These are phyloP conservation scores for Scolopax bukidnonensis DNA, from an alignment of 2,797 vertebrate genomes.

Conservation along the genomic window DNA sequence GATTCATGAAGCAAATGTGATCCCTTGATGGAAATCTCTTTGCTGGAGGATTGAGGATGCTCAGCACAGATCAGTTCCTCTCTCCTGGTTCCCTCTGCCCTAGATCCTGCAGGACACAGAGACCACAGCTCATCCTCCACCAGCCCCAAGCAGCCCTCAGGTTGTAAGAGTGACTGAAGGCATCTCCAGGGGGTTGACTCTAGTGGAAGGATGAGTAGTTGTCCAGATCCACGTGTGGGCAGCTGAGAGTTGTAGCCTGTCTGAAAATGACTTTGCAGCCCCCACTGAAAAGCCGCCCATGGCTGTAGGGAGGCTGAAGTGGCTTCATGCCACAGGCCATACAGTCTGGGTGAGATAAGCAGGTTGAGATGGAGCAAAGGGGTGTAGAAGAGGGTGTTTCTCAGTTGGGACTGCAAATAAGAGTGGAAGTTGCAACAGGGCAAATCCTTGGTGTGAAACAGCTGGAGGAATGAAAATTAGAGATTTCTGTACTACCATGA, in stretches of 20 bases:
- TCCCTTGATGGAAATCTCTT: neutral
- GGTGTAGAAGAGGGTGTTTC: neutral
- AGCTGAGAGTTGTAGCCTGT: neutral
- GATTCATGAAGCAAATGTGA: neutral
- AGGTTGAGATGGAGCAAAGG: neutral
- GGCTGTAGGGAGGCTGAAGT: neutral
- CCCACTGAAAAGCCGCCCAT: neutral
- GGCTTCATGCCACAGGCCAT: neutral
- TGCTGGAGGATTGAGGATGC: neutral
- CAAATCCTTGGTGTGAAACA: neutral
- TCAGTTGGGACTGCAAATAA: neutral
- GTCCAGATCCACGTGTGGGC: neutral
- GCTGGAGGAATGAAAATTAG: neutral
- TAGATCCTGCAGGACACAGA: neutral
- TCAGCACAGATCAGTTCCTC: neutral
- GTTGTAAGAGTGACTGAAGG: neutral
- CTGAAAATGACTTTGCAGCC: neutral
- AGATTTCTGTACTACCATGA: neutral
- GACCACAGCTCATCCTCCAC: neutral
- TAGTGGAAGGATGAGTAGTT: neutral
- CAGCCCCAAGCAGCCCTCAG: fast-evolving
- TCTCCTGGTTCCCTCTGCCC: neutral
- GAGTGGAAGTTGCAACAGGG: neutral
- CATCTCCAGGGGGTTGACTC: neutral
- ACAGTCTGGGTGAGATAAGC: neutral